Conservation (phyloP, 2,113 vertebrate species). For the Centropristis striata region DNA sequence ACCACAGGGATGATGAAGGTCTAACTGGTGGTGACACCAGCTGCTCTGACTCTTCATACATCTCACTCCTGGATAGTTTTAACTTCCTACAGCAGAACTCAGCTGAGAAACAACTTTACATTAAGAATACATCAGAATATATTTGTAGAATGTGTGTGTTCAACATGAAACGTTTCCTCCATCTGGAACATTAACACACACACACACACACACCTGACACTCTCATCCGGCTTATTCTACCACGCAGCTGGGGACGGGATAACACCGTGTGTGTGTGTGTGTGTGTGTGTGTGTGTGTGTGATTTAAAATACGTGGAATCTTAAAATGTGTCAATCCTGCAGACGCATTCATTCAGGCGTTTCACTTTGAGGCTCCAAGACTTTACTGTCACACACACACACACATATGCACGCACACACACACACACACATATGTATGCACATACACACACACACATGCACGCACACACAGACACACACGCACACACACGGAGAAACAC, state of each 20-base stretch:
- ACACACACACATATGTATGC: background rate
- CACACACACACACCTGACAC: slow-evolving; percentile 43
- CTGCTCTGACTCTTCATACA: slow-evolving; percentile 6
- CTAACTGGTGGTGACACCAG: background rate
- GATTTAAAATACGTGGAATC: slow-evolving; percentile 30
- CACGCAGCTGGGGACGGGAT: slow-evolving; percentile 22
- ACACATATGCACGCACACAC: background rate
- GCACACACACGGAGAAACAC: slow-evolving; percentile 16
- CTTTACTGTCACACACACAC: no score
- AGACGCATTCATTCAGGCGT: background rate
- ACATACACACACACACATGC: background rate
- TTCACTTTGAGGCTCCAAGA: slow-evolving; percentile 22
- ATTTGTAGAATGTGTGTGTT: slow-evolving; percentile 31
- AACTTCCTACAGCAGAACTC: background rate
- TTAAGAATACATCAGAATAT: slow-evolving; percentile 49
- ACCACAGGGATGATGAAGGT: background rate
- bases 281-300: slow-evolving; percentile 14
- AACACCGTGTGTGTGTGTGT: slow-evolving; percentile 15
- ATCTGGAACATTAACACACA: slow-evolving; percentile 35
- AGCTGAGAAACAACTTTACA: background rate
- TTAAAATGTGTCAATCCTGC: slow-evolving; percentile 19
- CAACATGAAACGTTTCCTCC: slow-evolving; percentile 22
- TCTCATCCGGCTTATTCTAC: slow-evolving; percentile 47
- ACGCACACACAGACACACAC: slow-evolving; percentile 4
- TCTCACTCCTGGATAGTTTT: slow-evolving; percentile 10